These are phyloP conservation scores for Teleiodes luculella DNA, from an alignment of 2,888 invertebrate genomes.

Conservation along the genomic window DNA sequence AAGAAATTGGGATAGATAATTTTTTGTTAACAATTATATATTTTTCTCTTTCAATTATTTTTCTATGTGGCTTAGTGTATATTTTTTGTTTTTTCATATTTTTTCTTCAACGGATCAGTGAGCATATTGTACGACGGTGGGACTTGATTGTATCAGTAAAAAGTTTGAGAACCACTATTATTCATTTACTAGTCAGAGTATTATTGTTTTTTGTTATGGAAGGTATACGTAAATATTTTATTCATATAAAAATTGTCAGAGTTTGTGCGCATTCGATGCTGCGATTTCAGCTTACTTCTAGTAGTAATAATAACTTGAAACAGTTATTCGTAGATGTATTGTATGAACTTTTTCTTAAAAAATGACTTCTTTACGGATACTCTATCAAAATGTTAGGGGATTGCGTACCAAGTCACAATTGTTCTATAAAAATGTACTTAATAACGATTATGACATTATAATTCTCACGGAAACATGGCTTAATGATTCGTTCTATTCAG, in stretches of 20 bases:
- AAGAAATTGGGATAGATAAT: no score
- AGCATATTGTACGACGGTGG: no score
- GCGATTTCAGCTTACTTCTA: neutral
- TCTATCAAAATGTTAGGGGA: slow-evolving; percentile 19
- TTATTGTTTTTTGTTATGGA: neutral
- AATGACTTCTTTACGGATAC: slow-evolving; percentile 6
- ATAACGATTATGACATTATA: neutral
- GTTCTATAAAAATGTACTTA: slow-evolving; percentile 13
- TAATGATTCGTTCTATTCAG: neutral
- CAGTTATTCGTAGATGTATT: neutral
- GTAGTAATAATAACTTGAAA: no score
- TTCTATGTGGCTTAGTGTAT: no score
- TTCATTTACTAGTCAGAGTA: neutral
- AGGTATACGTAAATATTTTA: neutral
- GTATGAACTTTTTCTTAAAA: neutral
- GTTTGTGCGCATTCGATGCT: neutral
- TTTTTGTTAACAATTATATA: neutral
- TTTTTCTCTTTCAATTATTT: no score
- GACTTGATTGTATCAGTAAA: neutral
- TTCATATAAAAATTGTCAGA: neutral
- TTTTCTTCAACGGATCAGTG: no score
- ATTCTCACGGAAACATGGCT: neutral
- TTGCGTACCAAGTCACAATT: slow-evolving; percentile 16
- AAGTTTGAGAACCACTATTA: neutral
- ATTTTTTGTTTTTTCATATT: neutral